Conservation (phyloP, 1,140 invertebrate genomes). For the Drusus annulatus region DNA sequence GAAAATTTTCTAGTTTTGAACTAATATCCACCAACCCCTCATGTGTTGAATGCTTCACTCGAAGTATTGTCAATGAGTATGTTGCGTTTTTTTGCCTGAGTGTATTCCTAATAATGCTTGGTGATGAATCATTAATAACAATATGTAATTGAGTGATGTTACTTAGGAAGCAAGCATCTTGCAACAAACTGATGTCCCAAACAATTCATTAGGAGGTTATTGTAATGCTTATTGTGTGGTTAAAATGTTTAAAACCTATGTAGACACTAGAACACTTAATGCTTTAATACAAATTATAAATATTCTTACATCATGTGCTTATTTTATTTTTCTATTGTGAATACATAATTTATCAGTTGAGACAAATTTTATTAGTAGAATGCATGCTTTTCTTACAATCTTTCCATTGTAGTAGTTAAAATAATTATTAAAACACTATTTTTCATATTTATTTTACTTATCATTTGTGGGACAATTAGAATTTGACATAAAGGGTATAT, state of each 20-base stretch:
- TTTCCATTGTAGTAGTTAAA: background rate
- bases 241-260: slow-evolving; percentile 1
- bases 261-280: slow-evolving; percentile 15
- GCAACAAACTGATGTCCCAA: slow-evolving; percentile 48
- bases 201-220: slow-evolving; percentile 44
- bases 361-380: slow-evolving; percentile 9
- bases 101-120: slow-evolving; percentile 45
- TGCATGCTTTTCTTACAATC: slow-evolving; percentile 25
- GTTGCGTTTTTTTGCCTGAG: slow-evolving; percentile 53
- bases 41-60: background rate
- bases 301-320: slow-evolving; percentile 23
- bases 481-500: no score
- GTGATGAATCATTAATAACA: slow-evolving; percentile 35
- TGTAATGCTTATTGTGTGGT: slow-evolving; percentile 25
- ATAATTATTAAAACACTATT: background rate
- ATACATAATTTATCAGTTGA: slow-evolving; percentile 21
- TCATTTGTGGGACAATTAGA: no score
- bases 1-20: background rate
- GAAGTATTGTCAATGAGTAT: slow-evolving; percentile 2
- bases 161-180: background rate
- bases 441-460: no score
- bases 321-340: slow-evolving; percentile 22
- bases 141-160: slow-evolving; percentile 3
- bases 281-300: background rate
- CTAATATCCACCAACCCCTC: background rate